phyloP scores from a whole-genome alignment of 2,113 vertebrate species.

The Sceloporus tristichus region DNA sequence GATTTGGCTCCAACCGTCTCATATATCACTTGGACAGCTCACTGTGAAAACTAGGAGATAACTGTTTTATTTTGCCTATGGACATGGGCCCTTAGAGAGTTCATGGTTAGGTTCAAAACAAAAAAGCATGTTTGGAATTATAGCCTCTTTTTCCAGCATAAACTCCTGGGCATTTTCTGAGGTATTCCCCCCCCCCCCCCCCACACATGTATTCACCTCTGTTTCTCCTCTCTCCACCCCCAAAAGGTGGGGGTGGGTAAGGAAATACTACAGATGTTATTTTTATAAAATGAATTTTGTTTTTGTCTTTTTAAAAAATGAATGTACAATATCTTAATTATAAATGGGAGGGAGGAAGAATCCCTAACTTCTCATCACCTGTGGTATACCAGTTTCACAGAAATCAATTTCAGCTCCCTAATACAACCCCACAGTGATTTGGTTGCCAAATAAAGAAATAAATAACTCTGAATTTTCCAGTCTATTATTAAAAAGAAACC shows the following conservation, averaged over 20 bases:
- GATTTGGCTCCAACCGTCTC: no score
- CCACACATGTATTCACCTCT: neutral
- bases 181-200: neutral
- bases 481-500: neutral
- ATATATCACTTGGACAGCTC: no score
- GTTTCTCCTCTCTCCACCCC: neutral
- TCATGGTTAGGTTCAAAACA: neutral
- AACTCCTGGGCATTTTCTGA: neutral
- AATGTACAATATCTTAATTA: no score
- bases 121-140: neutral
- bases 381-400: neutral
- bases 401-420: neutral
- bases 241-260: neutral
- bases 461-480: neutral
- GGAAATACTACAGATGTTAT: neutral
- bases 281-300: neutral
- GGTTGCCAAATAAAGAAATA: neutral
- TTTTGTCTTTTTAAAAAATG: no score
- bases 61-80: no score
- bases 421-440: neutral
- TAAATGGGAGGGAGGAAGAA: neutral
- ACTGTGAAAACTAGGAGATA: no score
- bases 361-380: neutral
- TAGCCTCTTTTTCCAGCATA: neutral
- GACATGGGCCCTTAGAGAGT: no score